phyloP scores from a whole-genome alignment of 1,140 invertebrate genomes.

The Ganaspis sp. region DNA sequence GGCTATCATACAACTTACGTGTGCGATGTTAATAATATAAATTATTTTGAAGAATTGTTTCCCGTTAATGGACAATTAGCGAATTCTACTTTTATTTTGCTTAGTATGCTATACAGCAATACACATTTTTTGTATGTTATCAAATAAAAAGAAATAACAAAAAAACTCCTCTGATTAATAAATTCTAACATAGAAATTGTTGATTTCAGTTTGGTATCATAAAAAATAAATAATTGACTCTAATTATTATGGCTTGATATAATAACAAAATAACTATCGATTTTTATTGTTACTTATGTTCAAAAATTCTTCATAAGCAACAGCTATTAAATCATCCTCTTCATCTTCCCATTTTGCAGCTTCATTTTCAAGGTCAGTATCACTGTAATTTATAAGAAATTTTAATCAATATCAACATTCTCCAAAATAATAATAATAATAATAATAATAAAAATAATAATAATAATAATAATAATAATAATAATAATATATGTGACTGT shows the following conservation, averaged over 20 bases:
- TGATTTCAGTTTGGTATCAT: neutral
- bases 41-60: neutral
- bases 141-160: conserved; percentile 1
- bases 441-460: too few species aligned
- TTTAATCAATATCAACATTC: too few species aligned
- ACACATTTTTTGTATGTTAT: neutral
- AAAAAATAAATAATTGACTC: conserved; percentile 17
- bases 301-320: conserved; percentile 71
- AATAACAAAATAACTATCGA: conserved; percentile 9
- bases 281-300: conserved; percentile 40
- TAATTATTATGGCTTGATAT: neutral
- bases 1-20: neutral
- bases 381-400: conserved; percentile 43
- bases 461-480: too few species aligned
- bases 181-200: neutral
- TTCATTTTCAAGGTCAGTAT: conserved; percentile 42
- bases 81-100: neutral
- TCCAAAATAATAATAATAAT: too few species aligned
- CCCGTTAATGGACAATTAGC: neutral
- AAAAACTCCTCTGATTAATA: neutral
- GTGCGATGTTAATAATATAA: neutral
- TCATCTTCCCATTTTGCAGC: conserved; percentile 54
- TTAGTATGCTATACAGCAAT: neutral
- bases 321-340: conserved; percentile 65
- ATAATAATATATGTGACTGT: too few species aligned